Conservation (phyloP, 2,797 vertebrate species). For the Phalanger gymnotis region DNA sequence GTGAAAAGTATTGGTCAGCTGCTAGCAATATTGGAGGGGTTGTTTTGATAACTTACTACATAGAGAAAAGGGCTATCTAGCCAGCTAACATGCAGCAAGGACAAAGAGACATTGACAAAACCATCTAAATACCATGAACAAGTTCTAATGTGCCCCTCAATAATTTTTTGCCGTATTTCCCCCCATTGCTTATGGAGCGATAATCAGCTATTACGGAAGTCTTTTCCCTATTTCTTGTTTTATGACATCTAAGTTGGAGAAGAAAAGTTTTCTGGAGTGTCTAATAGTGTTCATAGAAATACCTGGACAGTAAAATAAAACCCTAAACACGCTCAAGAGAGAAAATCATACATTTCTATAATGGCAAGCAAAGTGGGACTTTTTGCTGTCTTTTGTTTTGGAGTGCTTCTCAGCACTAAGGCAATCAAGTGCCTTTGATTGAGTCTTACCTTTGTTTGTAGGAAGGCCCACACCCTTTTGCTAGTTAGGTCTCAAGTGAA, state of each 20-base stretch:
- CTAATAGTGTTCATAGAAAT: too few species aligned
- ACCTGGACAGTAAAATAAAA: not conserved
- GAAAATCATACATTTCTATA: not conserved
- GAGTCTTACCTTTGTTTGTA: too few species aligned
- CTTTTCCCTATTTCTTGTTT: not conserved
- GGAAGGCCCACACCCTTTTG: too few species aligned
- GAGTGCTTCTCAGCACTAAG: too few species aligned
- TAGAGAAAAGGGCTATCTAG: not conserved
- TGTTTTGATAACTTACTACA: not conserved
- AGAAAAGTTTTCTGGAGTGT: not conserved
- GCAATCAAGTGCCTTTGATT: too few species aligned
- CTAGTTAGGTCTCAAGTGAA: too few species aligned
- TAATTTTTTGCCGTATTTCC: not conserved
- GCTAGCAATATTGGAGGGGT: not conserved
- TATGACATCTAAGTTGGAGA: not conserved
- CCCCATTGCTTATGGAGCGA: too few species aligned
- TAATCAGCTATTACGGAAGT: not conserved
- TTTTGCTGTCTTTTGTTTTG: too few species aligned
- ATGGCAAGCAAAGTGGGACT: too few species aligned
- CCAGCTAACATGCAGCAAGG: not conserved
- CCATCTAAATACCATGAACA: not conserved
- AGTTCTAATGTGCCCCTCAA: not conserved
- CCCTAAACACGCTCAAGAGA: not conserved
- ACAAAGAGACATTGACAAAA: not conserved
- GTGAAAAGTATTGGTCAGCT: not conserved